A percentile compares a stretch with the other conserved stretches of the same genome.
phyloP scores from a whole-genome alignment of 1,140 invertebrate species.

The Heliconius melpomene region DNA sequence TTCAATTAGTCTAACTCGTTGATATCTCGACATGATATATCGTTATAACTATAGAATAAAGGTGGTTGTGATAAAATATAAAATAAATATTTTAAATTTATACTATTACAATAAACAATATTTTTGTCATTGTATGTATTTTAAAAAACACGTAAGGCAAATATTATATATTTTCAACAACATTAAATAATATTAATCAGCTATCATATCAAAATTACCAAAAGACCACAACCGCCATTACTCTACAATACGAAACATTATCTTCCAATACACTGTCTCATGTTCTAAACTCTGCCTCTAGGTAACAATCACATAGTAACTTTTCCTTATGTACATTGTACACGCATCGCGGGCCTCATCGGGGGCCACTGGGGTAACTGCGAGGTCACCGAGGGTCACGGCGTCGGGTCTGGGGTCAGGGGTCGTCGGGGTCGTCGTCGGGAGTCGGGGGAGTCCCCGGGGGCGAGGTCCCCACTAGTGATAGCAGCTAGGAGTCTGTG shows the following conservation, averaged over 20 bases:
- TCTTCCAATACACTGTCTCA: too few relatives aligned
- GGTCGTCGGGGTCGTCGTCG: background rate
- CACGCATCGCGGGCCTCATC: background rate
- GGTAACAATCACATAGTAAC: slow-evolving; percentile 13
- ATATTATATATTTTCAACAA: too few relatives aligned
- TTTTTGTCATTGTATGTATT: too few relatives aligned
- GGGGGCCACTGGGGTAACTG: background rate
- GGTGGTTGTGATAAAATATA: background rate
- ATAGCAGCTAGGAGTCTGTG: slow-evolving; percentile 72
- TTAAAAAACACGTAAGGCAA: background rate
- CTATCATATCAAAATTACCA: background rate
- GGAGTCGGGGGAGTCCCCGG: slow-evolving; percentile 22
- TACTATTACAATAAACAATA: background rate
- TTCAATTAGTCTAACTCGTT: slow-evolving; percentile 7
- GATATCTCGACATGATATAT: background rate
- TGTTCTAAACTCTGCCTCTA: background rate
- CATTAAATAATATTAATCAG: too few relatives aligned
- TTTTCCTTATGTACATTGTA: background rate
- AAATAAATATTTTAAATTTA: background rate
- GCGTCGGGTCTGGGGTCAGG: background rate
- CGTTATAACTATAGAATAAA: background rate
- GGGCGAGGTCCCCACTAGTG: slow-evolving; percentile 47
- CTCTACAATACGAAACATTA: background rate
- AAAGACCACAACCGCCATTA: background rate
- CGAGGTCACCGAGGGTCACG: background rate